phyloP scores from a whole-genome alignment of 2,888 invertebrate genomes.

The Invenusta paracnida region DNA sequence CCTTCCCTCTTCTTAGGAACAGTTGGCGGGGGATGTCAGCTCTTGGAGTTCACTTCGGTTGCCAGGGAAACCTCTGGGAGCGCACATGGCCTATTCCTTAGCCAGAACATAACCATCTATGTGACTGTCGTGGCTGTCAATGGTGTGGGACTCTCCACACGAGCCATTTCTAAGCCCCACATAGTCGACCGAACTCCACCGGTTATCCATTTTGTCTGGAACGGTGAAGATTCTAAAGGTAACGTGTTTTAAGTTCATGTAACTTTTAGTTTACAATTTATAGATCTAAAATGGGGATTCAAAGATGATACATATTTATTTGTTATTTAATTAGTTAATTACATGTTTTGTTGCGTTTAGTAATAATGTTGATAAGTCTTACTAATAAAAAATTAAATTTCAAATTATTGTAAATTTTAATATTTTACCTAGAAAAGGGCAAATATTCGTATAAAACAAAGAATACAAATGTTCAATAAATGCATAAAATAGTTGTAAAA shows the following conservation, averaged over 20 bases:
- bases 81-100: slow-evolving; percentile 35
- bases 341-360: not conserved
- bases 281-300: too few species aligned
- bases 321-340: not conserved
- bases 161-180: slow-evolving; percentile 43
- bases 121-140: slow-evolving; percentile 45
- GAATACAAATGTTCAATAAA: too few species aligned
- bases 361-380: too few species aligned
- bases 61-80: slow-evolving; percentile 39
- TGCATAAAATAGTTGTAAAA: too few species aligned
- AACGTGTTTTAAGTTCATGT: not conserved
- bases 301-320: too few species aligned
- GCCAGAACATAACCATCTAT: slow-evolving; percentile 43
- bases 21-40: not conserved
- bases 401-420: too few species aligned
- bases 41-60: slow-evolving; percentile 12
- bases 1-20: slow-evolving; percentile 17
- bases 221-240: not conserved
- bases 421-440: too few species aligned
- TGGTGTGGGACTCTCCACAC: slow-evolving; percentile 38
- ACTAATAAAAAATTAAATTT: too few species aligned
- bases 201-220: not conserved
- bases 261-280: too few species aligned
- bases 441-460: too few species aligned
- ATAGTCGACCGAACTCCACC: slow-evolving; percentile 22